Evolutionary conservation across 2,113 vertebrate genomes (phyloP).

Genomic region (Castor canadensis): DNA sequence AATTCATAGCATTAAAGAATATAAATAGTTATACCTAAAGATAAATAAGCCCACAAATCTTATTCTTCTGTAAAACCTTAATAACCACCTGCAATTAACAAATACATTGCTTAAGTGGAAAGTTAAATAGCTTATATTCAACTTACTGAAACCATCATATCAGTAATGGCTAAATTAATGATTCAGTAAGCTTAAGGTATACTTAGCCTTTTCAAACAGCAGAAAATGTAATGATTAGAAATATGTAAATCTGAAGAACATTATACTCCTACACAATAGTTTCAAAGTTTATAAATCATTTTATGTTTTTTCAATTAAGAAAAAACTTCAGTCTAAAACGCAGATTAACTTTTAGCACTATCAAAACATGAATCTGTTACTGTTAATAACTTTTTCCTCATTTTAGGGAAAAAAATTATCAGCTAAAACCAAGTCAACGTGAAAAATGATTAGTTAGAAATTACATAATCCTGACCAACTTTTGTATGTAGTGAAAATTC

Average conservation of each 20-base stretch:
- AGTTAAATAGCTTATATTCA: background rate
- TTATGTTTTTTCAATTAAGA: background rate
- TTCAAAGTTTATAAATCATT: slow-evolving; percentile 12
- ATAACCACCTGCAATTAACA: slow-evolving; percentile 46
- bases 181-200: background rate
- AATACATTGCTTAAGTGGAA: background rate
- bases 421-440: slow-evolving; percentile 29
- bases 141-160: slow-evolving; percentile 9
- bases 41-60: background rate
- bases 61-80: slow-evolving; percentile 38
- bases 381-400: background rate
- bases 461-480: slow-evolving; percentile 43
- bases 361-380: background rate
- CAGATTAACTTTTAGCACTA: background rate
- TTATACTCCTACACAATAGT: background rate
- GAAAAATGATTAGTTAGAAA: slow-evolving; percentile 53
- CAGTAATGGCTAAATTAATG: background rate
- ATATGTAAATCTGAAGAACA: background rate
- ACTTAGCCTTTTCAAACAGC: slow-evolving; percentile 7
- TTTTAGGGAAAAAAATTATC: background rate
- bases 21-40: slow-evolving; percentile 3
- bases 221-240: slow-evolving; percentile 3
- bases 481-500: background rate
- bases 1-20: background rate
- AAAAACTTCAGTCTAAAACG: background rate